A percentile compares a stretch with the other conserved stretches of the same genome.
Conservation (phyloP, 2,113 vertebrate genomes). For the Mastomys natalensis region DNA sequence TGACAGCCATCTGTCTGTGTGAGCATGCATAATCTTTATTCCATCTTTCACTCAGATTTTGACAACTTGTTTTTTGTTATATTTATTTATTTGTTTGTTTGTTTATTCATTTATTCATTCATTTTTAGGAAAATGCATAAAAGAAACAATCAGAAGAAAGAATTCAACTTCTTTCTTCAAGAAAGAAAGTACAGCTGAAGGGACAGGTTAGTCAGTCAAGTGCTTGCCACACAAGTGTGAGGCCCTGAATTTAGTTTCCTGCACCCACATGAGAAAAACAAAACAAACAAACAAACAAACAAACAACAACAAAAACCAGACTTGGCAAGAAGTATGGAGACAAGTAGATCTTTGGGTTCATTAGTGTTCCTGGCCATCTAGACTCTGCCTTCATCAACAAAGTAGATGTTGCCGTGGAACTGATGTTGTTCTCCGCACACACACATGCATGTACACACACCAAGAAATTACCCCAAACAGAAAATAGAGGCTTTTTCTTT, state of each 20-base stretch:
- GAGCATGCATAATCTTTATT: not conserved
- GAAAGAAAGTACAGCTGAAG: not conserved
- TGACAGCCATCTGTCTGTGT: too few species aligned
- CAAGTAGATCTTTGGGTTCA: too few species aligned
- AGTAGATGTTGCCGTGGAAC: accelerated
- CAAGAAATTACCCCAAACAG: too few species aligned
- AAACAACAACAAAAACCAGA: too few species aligned
- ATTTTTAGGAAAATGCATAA: not conserved
- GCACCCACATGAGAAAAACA: too few species aligned
- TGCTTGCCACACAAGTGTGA: not conserved
- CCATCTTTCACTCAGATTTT: not conserved
- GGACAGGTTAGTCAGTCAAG: not conserved
- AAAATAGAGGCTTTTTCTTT: not conserved
- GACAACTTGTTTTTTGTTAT: not conserved
- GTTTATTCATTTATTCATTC: not conserved
- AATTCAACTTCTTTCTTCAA: not conserved
- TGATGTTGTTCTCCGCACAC: not conserved
- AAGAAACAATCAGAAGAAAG: not conserved
- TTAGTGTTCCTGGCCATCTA: not conserved
- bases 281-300: too few species aligned
- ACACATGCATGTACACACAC: too few species aligned
- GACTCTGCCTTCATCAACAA: not conserved
- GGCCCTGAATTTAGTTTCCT: not conserved
- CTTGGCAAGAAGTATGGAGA: not conserved
- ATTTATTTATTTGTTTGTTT: not conserved